Percentiles rank a stretch among this genome's conserved stretches.
These are phyloP conservation scores for Ophthalmolycus amberensis DNA, from an alignment of 2,113 vertebrate genomes.

Conservation along the genomic window DNA sequence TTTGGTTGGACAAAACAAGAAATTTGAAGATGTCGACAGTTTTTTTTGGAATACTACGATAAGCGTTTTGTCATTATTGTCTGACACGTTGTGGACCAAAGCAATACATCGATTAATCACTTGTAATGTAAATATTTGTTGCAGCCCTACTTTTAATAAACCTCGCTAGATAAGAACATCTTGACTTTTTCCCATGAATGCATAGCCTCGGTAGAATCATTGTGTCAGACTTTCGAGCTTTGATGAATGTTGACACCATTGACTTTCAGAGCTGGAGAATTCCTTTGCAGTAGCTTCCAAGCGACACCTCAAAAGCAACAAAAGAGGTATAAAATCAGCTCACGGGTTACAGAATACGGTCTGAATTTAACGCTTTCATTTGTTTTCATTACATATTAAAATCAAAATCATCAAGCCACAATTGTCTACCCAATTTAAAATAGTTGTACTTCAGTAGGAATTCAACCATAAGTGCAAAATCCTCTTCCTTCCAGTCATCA, in stretches of 20 bases:
- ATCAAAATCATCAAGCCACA: conserved; percentile 10
- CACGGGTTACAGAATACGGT: not conserved
- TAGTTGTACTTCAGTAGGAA: not conserved
- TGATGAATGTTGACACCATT: not conserved
- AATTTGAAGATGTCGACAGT: not conserved
- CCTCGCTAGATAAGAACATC: not conserved
- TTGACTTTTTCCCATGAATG: not conserved
- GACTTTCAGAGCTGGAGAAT: not conserved
- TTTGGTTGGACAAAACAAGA: not conserved
- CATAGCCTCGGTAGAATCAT: not conserved
- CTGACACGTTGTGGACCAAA: not conserved
- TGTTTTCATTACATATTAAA: not conserved
- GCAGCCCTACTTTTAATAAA: not conserved
- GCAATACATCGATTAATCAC: not conserved
- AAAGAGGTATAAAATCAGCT: not conserved
- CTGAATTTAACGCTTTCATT: not conserved
- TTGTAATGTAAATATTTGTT: not conserved
- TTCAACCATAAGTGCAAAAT: conserved; percentile 3
- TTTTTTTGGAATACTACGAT: not conserved
- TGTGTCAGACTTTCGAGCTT: not conserved
- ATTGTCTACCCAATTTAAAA: not conserved
- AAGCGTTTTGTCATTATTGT: not conserved
- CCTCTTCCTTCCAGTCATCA: conserved; percentile 30
- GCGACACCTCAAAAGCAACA: not conserved
- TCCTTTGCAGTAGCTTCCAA: not conserved